Evolutionary conservation across 2,888 invertebrate species (phyloP).

Genomic region (Tuta absoluta): DNA sequence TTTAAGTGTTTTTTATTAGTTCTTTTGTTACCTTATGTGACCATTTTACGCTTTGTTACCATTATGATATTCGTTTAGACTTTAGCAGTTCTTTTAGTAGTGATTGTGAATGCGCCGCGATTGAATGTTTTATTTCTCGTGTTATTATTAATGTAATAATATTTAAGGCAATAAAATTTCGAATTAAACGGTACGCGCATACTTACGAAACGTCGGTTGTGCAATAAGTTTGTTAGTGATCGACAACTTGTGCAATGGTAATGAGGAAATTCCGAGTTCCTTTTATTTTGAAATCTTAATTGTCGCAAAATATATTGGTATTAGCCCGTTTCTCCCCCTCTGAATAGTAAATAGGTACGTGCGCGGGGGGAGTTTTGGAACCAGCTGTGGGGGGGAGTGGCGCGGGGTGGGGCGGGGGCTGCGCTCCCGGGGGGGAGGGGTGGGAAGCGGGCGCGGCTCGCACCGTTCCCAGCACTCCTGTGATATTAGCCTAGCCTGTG

Average conservation of each 20-base stretch:
- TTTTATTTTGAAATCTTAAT: constrained; percentile 76
- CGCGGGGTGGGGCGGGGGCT: constrained; percentile 36
- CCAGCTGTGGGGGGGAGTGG: constrained; percentile 35
- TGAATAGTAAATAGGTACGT: constrained; percentile 74
- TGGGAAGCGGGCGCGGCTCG: constrained; percentile 48
- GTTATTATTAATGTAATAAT: constrained; percentile 45
- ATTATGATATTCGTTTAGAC: constrained; percentile 55
- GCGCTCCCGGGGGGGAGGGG: constrained; percentile 44
- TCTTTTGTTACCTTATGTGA: constrained; percentile 60
- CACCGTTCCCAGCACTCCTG: constrained; percentile 80
- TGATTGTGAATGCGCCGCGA: constrained; percentile 7
- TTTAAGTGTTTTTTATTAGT: constrained; percentile 57
- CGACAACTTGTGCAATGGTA: constrained; percentile 56
- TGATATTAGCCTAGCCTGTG: constrained; percentile 81
- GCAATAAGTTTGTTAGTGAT: constrained; percentile 54
- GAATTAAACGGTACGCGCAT: constrained; percentile 33
- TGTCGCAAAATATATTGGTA: constrained; percentile 76
- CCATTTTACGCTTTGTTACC: constrained; percentile 70
- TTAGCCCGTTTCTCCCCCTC: constrained; percentile 72
- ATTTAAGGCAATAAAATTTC: constrained; percentile 25
- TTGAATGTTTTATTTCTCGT: constrained; percentile 39
- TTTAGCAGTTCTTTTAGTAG: constrained; percentile 32
- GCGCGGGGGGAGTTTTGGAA: constrained; percentile 40
- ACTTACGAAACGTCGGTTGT: constrained; percentile 52
- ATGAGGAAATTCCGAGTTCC: constrained; percentile 54